Conservation (phyloP, 2,113 vertebrate species). For the Barbus barbus region DNA sequence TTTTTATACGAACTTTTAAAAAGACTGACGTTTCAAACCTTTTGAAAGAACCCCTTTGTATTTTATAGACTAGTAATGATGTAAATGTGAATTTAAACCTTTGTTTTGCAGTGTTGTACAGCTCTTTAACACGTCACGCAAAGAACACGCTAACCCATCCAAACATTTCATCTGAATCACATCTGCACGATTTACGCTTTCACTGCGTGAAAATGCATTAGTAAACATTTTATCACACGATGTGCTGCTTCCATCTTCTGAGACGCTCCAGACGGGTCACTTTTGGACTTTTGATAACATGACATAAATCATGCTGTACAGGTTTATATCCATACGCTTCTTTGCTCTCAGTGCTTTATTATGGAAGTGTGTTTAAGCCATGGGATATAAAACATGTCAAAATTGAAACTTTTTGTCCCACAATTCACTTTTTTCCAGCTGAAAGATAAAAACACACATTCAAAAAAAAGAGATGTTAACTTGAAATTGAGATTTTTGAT, state of each 20-base stretch:
- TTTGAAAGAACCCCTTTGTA: constrained; percentile 58
- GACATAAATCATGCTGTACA: not conserved
- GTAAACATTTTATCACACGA: not conserved
- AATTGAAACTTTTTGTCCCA: not conserved
- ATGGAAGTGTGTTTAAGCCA: not conserved
- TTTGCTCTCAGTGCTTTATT: not conserved
- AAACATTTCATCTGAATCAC: not conserved
- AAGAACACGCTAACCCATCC: not conserved
- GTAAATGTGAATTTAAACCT: constrained; percentile 45
- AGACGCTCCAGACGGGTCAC: not conserved
- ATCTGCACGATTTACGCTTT: not conserved
- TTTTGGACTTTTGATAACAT: not conserved
- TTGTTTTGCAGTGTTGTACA: constrained; percentile 68
- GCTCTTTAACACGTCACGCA: constrained; percentile 13
- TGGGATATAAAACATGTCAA: not conserved
- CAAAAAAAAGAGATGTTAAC: not conserved
- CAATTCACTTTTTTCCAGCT: not conserved
- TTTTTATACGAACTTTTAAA: constrained; percentile 58
- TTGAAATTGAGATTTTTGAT: not conserved
- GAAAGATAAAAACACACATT: not conserved
- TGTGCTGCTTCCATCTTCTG: not conserved
- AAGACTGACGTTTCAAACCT: constrained; percentile 47
- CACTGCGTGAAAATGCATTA: not conserved
- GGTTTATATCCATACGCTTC: not conserved
- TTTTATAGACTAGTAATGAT: constrained; percentile 72